Base-by-base conservation (phyloP, 2,797 vertebrate species). In the Semotilus atromaculatus region DNA sequence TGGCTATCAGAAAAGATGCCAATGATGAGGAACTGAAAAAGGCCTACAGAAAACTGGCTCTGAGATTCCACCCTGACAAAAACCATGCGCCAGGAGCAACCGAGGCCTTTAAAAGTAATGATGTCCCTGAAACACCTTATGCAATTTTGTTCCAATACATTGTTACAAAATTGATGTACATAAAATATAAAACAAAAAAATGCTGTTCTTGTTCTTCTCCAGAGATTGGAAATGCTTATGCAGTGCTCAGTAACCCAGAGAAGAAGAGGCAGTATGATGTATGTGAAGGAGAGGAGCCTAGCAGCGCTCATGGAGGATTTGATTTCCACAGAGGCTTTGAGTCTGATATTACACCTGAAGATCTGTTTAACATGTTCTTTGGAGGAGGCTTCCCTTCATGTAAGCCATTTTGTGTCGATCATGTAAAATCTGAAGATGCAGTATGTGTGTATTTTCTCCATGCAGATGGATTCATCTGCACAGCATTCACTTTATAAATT, bases 331-430 rank as follows among this genome's bases (percentile, higher is more conserved):
- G 97, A 91, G 97, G 97, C 66, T 99, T 98, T 73, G 98, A 99
- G 90, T 97, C 98, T 0, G 98, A 99, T 91, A 98, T 99, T 92
- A 99, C 97, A 64, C 98, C 98, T 0, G 98, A 99, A 86, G 98
- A 99, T 93, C 96, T 99, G 66, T 99, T 99, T 93, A 99, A 99
- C 93, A 99, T 99, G 97, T 99, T 99, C 92, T 99, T 99, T 83
- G 98, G 98, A 81, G 98, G 97, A 0, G 95, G 97, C 53, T 99
- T 99, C 89, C 96, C 97, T 78, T 97, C 98, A 92, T 96, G 98
- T 99, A 94, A 92, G 95, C 71, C 19, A 7, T 64, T 58, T 58
- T 38, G 7, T 60, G n/a, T 23, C 53, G 19, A 51, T 74, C 72
- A 53, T 40, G 19, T 70, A 29, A 48, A n/a, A 73, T 74, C 3